Percentiles rank a stretch among this genome's conserved stretches.
phyloP scores from a whole-genome alignment of 2,888 invertebrate genomes.

The Ceramica pisi region DNA sequence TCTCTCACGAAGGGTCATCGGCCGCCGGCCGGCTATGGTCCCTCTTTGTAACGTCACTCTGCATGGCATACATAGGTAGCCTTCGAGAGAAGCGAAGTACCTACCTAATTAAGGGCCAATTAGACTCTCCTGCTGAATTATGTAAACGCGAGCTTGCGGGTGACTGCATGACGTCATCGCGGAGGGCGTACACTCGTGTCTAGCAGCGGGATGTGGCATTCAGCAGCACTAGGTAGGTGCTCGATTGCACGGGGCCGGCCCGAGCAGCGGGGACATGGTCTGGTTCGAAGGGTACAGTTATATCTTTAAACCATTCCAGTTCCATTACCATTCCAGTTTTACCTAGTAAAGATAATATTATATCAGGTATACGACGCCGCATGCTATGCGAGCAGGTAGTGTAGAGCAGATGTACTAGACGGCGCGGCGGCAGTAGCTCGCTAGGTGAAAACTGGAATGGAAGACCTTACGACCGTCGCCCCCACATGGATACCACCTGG shows the following conservation, averaged over 20 bases:
- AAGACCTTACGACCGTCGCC: too few species aligned
- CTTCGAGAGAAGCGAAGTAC: neutral
- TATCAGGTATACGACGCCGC: too few species aligned
- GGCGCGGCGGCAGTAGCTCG: too few species aligned
- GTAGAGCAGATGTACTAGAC: too few species aligned
- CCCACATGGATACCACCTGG: too few species aligned
- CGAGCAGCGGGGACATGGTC: neutral
- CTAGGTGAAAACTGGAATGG: too few species aligned
- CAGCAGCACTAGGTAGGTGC: neutral
- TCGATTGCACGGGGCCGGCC: neutral
- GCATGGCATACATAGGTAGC: neutral
- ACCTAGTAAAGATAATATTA: too few species aligned
- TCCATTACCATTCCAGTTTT: too few species aligned
- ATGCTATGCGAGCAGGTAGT: too few species aligned
- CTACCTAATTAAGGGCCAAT: slow-evolving; percentile 11
- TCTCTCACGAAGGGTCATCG: too few species aligned
- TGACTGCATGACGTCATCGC: neutral
- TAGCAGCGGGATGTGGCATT: neutral
- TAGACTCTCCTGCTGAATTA: neutral
- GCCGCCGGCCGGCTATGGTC: too few species aligned
- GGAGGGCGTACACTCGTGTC: neutral
- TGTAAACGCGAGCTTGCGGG: slow-evolving; percentile 1
- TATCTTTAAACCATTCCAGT: too few species aligned
- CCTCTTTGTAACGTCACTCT: neutral
- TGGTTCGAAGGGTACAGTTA: neutral